Base-by-base conservation (phyloP, 2,797 vertebrate genomes). In the Gymnocypris eckloni region DNA sequence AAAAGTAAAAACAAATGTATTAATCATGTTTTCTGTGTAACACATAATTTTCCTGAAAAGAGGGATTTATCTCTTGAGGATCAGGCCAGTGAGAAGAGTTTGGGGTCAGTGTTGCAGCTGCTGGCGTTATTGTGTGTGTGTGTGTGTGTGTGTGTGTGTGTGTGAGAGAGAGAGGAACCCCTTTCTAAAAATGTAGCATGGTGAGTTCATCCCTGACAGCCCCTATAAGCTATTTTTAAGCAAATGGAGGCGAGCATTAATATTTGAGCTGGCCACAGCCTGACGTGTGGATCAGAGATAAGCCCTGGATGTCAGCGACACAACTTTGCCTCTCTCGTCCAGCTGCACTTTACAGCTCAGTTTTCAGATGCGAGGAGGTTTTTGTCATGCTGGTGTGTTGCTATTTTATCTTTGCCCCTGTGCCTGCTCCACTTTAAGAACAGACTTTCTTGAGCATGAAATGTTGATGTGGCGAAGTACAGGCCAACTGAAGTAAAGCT, bases 211-310 rank as follows among this genome's bases (percentile, higher is more conserved):
- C 69, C 33, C 28, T 52, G 41, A 64, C 77, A 85, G 84, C 54
- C 67, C 79, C 66, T 84, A 79, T 41, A 56, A 77, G 64, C 83
- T 43, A 69, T 79, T 85, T 37, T 79, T 41, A 12, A 75, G 81
- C 82, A 84, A 67, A 87, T 13, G 33, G 52, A 67, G 79, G 64
- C 43, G 61, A 64, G 54, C 79, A 67, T 79, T 77, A 88, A 85
- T 86, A 85, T 86, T 86, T 79, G 70, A 83, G 69, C 33, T 59
- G 87, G 64, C 59, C 82, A 15, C 79, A 72, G 69, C 25, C 84
- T 76, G 80, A 76, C 59, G 73, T 37, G 61, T 78, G 84, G 75
- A 80, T 78, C 70, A 72, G 48, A 80, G 81, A 83, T 37, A 83
- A 67, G 81, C 75, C 22, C 59, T 50, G 25, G 9, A 70, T 22